phyloP scores from a whole-genome alignment of 2,888 invertebrate genomes.

The Neelides folsomi region DNA sequence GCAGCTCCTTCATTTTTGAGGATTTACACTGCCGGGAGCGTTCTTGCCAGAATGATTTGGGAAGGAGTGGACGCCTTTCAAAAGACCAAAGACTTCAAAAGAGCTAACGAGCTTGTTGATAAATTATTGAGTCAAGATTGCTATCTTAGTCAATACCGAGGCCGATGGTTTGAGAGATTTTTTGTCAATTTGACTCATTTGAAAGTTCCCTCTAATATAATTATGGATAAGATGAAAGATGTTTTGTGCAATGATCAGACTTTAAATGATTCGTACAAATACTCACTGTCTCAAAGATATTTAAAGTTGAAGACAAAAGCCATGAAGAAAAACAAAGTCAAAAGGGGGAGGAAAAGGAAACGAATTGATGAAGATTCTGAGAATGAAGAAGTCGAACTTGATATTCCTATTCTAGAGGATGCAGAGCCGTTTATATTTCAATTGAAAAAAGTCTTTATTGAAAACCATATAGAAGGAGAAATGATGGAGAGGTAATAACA shows the following conservation, averaged over 20 bases:
- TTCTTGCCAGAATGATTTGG: conserved; percentile 38
- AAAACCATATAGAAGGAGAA: conserved; percentile 34
- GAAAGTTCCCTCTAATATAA: conserved; percentile 37
- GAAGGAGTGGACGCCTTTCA: conserved; percentile 42
- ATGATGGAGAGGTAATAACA: conserved; percentile 33
- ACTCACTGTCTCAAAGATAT: conserved; percentile 38
- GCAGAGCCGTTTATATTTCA: conserved; percentile 1
- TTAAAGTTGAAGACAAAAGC: conserved; percentile 34
- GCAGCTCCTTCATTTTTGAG: conserved; percentile 45
- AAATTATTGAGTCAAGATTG: conserved; percentile 43
- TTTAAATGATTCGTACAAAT: conserved; percentile 38
- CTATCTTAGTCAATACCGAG: conserved; percentile 42
- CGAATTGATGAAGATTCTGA: conserved; percentile 7
- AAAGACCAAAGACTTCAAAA: conserved; percentile 38
- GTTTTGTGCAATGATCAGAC: conserved; percentile 36
- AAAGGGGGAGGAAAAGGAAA: conserved; percentile 4
- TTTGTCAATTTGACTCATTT: conserved; percentile 49
- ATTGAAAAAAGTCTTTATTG: conserved; percentile 31
- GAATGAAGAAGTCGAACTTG: background rate
- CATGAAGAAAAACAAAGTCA: background rate
- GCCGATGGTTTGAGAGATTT: conserved; percentile 49
- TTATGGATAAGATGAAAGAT: conserved; percentile 23
- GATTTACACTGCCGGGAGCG: conserved; percentile 46
- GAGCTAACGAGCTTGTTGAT: conserved; percentile 44
- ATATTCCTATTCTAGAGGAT: background rate